Evolutionary conservation across 2,888 invertebrate genomes (phyloP).

Genomic region (Ferrisia virgata): DNA sequence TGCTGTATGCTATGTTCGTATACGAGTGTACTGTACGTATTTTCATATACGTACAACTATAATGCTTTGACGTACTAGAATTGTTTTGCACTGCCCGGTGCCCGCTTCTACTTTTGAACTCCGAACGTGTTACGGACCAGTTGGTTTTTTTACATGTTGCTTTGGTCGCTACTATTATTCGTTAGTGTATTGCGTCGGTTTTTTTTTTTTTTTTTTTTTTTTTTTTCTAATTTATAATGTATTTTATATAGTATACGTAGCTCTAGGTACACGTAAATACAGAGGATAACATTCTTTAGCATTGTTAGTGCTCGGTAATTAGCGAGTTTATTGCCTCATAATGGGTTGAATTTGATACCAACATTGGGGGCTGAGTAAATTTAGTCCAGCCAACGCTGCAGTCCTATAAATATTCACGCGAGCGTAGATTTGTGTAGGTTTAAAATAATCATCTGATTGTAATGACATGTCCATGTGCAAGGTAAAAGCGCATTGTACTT

Average conservation of each 20-base stretch:
- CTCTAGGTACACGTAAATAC: background rate
- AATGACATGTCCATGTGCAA: too few species aligned
- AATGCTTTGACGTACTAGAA: background rate
- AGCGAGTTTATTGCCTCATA: conserved; percentile 29
- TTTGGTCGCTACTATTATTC: conserved; percentile 20
- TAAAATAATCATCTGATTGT: too few species aligned
- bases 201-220: conserved; percentile 2
- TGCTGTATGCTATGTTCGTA: background rate
- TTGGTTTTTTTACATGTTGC: conserved; percentile 34
- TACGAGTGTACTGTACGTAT: too few species aligned
- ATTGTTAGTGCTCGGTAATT: conserved; percentile 15
- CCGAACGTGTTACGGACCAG: conserved; percentile 40
- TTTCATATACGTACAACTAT: too few species aligned
- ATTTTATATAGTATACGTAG: conserved; percentile 16
- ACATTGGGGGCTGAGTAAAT: background rate
- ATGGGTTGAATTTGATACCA: background rate
- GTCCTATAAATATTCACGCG: background rate
- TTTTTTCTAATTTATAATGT: conserved; percentile 17
- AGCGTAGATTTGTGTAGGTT: background rate
- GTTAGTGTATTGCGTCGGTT: conserved; percentile 17
- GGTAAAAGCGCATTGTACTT: too few species aligned
- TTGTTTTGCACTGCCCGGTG: background rate
- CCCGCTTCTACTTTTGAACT: background rate
- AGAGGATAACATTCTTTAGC: conserved; percentile 1
- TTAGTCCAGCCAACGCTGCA: background rate